These are phyloP conservation scores for Heliconius hortense DNA, from an alignment of 2,888 invertebrate species.

Conservation along the genomic window DNA sequence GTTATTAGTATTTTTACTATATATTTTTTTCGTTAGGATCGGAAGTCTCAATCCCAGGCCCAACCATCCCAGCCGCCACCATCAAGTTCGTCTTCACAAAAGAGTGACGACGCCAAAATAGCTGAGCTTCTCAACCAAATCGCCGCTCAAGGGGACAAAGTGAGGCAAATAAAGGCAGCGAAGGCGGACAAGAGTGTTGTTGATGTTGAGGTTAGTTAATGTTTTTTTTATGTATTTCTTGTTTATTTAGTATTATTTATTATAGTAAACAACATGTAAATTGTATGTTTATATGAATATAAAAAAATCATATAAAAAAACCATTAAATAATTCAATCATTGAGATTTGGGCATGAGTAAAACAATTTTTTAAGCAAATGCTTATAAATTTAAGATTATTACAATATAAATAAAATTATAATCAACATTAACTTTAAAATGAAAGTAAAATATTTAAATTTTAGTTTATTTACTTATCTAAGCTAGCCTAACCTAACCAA, in stretches of 20 bases:
- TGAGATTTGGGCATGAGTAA: too few relatives aligned
- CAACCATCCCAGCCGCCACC: conserved; percentile 34
- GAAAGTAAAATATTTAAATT: too few relatives aligned
- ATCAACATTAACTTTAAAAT: too few relatives aligned
- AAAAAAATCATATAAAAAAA: too few relatives aligned
- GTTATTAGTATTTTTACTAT: background rate
- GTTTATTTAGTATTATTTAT: background rate
- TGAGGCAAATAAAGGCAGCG: conserved; percentile 86
- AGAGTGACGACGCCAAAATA: conserved; percentile 46
- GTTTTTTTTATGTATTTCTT: background rate
- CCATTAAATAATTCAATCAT: too few relatives aligned
- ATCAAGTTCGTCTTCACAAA: conserved; percentile 27
- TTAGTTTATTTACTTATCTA: too few relatives aligned
- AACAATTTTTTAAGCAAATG: too few relatives aligned
- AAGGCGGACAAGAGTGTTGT: conserved; percentile 82
- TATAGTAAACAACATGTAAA: too few relatives aligned
- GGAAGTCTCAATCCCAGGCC: conserved; percentile 55
- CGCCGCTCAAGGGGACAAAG: conserved; percentile 85
- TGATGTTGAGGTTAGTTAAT: conserved; percentile 58
- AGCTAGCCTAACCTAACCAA: too few relatives aligned
- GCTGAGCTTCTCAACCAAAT: conserved; percentile 66
- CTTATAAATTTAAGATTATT: too few relatives aligned
- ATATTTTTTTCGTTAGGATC: conserved; percentile 48
- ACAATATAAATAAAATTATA: too few relatives aligned
- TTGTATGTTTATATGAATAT: too few relatives aligned